phyloP scores from a whole-genome alignment of 2,888 invertebrate genomes.

The Pinctada fucata region DNA sequence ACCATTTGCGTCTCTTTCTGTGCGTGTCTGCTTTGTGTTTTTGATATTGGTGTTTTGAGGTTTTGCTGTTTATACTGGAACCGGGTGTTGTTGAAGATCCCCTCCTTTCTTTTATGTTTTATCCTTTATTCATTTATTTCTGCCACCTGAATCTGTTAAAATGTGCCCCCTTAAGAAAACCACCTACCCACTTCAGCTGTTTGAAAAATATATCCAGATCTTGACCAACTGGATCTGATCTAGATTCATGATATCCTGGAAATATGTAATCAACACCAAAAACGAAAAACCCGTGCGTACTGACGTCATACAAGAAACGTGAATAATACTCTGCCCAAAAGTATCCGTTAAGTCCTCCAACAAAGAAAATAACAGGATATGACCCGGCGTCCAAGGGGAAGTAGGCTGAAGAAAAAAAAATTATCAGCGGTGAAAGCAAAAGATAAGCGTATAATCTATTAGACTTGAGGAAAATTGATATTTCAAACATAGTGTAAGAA shows the following conservation, averaged over 20 bases:
- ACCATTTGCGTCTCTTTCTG: too few species aligned
- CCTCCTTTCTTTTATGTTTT: too few species aligned
- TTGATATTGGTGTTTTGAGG: too few species aligned
- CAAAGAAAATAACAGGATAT: slow-evolving; percentile 49
- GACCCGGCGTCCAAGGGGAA: slow-evolving; percentile 39
- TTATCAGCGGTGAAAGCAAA: neutral
- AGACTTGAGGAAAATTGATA: too few species aligned
- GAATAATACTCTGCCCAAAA: slow-evolving; percentile 53
- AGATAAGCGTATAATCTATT: too few species aligned
- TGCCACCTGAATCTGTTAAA: neutral
- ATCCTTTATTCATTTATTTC: too few species aligned
- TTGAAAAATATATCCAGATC: slow-evolving; percentile 43
- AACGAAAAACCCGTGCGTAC: slow-evolving; percentile 59
- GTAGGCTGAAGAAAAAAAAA: slow-evolving; percentile 24
- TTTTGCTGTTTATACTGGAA: too few species aligned
- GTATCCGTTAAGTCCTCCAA: slow-evolving; percentile 48
- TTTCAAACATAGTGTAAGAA: too few species aligned
- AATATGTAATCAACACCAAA: slow-evolving; percentile 55
- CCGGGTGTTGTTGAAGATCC: too few species aligned
- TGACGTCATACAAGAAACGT: slow-evolving; percentile 47
- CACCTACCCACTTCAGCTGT: slow-evolving; percentile 44
- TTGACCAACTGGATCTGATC: slow-evolving; percentile 16
- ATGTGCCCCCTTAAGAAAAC: neutral
- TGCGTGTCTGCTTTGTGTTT: too few species aligned
- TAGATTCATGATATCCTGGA: slow-evolving; percentile 28